These are phyloP conservation scores for Mesorhabditis belari DNA, from an alignment of 2,888 invertebrate species.

Conservation along the genomic window DNA sequence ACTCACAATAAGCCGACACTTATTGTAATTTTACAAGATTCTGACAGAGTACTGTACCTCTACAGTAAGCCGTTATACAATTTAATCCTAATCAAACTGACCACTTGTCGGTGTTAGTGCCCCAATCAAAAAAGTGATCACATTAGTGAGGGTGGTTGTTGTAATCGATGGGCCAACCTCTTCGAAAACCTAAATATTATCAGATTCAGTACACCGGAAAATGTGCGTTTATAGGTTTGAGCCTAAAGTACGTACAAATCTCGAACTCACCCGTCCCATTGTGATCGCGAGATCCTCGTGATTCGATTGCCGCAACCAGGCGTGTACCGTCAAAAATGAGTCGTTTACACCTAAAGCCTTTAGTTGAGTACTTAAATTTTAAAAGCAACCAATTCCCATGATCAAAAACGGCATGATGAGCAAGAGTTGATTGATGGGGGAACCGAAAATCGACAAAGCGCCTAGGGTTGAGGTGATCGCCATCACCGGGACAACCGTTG, in stretches of 20 bases:
- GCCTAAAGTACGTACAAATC: not conserved
- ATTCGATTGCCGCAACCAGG: conserved; percentile 28
- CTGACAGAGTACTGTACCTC: not conserved
- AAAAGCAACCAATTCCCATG: conserved; percentile 42
- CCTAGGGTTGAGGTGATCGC: conserved; percentile 46
- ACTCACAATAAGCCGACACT: too few species aligned
- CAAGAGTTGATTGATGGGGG: conserved; percentile 44
- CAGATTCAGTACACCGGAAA: too few species aligned
- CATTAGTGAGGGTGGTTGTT: conserved; percentile 51
- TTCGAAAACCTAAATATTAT: conserved; percentile 24
- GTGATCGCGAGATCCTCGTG: conserved; percentile 9
- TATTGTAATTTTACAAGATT: too few species aligned
- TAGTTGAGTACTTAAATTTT: not conserved
- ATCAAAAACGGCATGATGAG: conserved; percentile 52
- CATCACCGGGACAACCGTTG: conserved; percentile 42
- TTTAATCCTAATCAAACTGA: not conserved
- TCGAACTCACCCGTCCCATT: conserved; percentile 18
- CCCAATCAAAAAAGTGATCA: conserved; percentile 48
- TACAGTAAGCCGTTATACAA: not conserved
- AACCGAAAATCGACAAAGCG: conserved; percentile 33
- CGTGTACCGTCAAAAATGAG: conserved; percentile 47
- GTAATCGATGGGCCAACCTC: conserved; percentile 52
- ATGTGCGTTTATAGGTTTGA: too few species aligned
- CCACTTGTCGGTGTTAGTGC: conserved; percentile 47
- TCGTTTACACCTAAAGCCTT: conserved; percentile 42